Conservation (phyloP, 2,888 invertebrate species). For the Crematogaster levior region DNA sequence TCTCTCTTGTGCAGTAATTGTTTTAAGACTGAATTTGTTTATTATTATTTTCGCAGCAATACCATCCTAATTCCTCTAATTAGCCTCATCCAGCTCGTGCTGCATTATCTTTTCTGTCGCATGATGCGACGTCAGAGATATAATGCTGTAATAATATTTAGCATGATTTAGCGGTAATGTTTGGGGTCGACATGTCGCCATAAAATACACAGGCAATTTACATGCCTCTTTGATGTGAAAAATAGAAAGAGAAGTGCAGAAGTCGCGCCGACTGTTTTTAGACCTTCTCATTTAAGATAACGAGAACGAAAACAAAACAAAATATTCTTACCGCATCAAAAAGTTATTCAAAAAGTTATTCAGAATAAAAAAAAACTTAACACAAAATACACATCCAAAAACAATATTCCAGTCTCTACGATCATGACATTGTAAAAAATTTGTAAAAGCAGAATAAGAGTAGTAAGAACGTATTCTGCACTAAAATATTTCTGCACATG, state of each 20-base stretch:
- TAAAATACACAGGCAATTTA: slow-evolving; percentile 30
- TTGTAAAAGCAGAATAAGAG: background rate
- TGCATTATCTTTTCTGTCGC: slow-evolving; percentile 14
- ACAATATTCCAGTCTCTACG: background rate
- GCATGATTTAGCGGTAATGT: slow-evolving; percentile 38
- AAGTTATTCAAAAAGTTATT: background rate
- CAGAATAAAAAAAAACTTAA: too few species aligned
- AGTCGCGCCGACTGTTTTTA: background rate
- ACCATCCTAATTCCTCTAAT: slow-evolving; percentile 11
- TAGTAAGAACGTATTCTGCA: background rate
- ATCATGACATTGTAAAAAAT: background rate
- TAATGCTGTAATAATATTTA: slow-evolving; percentile 28
- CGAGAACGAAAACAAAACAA: background rate
- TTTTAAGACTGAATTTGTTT: background rate
- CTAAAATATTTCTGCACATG: background rate
- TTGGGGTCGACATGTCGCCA: slow-evolving; percentile 15
- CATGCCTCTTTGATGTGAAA: slow-evolving; percentile 33
- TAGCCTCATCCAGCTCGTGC: background rate
- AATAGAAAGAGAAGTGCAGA: background rate
- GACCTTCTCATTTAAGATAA: background rate
- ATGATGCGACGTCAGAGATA: slow-evolving; percentile 18
- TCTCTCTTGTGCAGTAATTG: background rate
- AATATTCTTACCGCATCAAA: background rate
- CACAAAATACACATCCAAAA: background rate
- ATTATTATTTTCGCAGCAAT: background rate